Percentiles rank a stretch among this genome's conserved stretches.
Conservation (phyloP, 1,140 invertebrate species). For the Hypothenemus hampei region DNA sequence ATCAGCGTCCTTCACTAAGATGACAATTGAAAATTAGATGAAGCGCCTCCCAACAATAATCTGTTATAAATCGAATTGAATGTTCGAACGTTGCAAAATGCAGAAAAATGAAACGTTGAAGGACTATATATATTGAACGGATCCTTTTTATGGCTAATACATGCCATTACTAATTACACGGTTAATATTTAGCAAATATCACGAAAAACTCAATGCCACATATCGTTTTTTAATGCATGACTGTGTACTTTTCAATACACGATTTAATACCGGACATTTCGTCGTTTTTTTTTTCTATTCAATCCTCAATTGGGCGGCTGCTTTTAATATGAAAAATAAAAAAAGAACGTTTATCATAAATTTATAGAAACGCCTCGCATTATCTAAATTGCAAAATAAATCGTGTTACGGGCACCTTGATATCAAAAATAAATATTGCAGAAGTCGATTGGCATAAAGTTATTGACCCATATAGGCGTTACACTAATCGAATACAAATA, state of each 20-base stretch:
- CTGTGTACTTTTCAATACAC: conserved; percentile 1
- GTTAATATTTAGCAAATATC: conserved; percentile 16
- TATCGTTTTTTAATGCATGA: conserved; percentile 23
- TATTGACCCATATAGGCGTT: conserved; percentile 14
- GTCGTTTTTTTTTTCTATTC: conserved; percentile 13
- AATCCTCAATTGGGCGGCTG: not conserved
- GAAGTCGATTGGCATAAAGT: conserved; percentile 12
- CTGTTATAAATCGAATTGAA: not conserved
- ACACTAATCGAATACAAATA: conserved; percentile 6
- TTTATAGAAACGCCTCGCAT: not conserved
- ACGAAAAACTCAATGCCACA: conserved; percentile 21
- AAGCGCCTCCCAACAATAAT: not conserved
- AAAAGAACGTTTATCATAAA: not conserved
- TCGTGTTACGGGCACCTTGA: not conserved
- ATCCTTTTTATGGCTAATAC: conserved; percentile 11
- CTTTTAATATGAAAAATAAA: not conserved
- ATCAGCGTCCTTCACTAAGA: not conserved
- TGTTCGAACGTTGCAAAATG: not conserved
- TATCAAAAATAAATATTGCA: conserved; percentile 8
- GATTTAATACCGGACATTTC: conserved; percentile 11
- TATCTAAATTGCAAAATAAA: not conserved
- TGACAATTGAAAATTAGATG: not conserved
- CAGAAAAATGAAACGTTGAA: not conserved
- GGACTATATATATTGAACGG: not conserved
- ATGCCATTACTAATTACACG: conserved; percentile 17